Percentiles rank a stretch among this genome's conserved stretches.
These are phyloP conservation scores for Chironomus tentans DNA, from an alignment of 2,888 invertebrate species.

Conservation along the genomic window DNA sequence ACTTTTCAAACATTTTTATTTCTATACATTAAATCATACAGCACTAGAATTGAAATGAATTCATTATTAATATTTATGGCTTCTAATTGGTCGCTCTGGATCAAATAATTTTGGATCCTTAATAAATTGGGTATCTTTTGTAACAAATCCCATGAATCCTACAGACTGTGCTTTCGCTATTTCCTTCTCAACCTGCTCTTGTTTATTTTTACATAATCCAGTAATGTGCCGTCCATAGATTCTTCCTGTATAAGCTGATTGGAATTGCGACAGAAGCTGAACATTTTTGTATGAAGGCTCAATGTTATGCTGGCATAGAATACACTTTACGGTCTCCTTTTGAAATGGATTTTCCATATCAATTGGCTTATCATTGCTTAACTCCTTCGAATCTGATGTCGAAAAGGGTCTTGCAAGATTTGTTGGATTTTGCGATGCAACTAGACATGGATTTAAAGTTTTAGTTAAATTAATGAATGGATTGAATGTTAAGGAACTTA, in stretches of 20 bases:
- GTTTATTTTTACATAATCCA: constrained; percentile 78
- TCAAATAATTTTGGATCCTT: constrained; percentile 88
- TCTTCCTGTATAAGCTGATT: constrained; percentile 84
- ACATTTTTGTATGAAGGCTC: constrained; percentile 84
- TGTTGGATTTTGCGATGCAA: no score
- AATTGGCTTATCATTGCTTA: constrained; percentile 36
- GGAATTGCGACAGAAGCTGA: constrained; percentile 85
- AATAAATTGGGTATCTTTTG: constrained; percentile 69
- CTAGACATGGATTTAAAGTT: no score
- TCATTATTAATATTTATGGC: constrained; percentile 59
- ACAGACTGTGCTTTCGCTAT: constrained; percentile 65
- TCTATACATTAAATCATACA: no score
- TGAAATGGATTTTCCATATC: constrained; percentile 73
- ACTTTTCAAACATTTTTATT: no score
- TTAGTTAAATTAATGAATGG: no score
- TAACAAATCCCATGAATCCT: constrained; percentile 74
- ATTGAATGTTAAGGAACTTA: no score
- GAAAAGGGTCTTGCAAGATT: no score
- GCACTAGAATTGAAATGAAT: constrained; percentile 8
- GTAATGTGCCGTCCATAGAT: constrained; percentile 90
- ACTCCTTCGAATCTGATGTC: no score
- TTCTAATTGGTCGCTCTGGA: constrained; percentile 70
- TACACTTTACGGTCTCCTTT: constrained; percentile 61
- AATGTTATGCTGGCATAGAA: constrained; percentile 76
- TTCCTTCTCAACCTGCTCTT: constrained; percentile 61